phyloP scores from a whole-genome alignment of 2,113 vertebrate genomes.

The Aplodontia rufa region DNA sequence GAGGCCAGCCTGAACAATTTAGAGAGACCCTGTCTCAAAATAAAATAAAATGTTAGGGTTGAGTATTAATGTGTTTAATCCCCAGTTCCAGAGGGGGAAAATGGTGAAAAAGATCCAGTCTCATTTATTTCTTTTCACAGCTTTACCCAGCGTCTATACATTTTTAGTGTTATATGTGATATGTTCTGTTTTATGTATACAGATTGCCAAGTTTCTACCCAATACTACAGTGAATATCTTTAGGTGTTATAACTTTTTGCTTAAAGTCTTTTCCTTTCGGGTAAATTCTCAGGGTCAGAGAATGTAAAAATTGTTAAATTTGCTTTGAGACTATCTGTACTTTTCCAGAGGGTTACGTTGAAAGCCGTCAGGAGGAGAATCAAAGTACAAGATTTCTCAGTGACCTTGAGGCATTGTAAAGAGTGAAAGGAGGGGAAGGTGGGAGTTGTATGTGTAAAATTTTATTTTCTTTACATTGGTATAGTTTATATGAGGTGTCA shows the following conservation, averaged over 20 bases:
- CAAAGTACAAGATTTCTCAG: background rate
- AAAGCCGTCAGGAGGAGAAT: background rate
- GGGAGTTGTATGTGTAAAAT: background rate
- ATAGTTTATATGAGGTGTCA: slow-evolving; percentile 28
- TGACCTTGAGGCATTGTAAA: background rate
- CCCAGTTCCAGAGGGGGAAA: background rate
- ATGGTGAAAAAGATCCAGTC: background rate
- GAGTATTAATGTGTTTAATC: no score
- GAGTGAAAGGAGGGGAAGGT: background rate
- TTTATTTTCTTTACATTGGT: background rate
- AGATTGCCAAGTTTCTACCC: background rate
- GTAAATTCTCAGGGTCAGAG: slow-evolving; percentile 12
- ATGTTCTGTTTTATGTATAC: background rate
- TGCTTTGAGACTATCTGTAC: background rate
- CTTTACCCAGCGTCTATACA: background rate
- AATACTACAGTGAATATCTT: background rate
- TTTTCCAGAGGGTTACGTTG: background rate
- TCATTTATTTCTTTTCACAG: slow-evolving; percentile 7
- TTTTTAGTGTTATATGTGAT: background rate
- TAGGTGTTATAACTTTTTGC: background rate
- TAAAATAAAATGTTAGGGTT: background rate
- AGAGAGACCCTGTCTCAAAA: background rate
- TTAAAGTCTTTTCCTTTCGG: slow-evolving; percentile 1
- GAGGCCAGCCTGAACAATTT: no score
- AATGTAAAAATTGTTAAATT: background rate